phyloP scores from a whole-genome alignment of 2,888 invertebrate species.

The Trichopria drosophilae region DNA sequence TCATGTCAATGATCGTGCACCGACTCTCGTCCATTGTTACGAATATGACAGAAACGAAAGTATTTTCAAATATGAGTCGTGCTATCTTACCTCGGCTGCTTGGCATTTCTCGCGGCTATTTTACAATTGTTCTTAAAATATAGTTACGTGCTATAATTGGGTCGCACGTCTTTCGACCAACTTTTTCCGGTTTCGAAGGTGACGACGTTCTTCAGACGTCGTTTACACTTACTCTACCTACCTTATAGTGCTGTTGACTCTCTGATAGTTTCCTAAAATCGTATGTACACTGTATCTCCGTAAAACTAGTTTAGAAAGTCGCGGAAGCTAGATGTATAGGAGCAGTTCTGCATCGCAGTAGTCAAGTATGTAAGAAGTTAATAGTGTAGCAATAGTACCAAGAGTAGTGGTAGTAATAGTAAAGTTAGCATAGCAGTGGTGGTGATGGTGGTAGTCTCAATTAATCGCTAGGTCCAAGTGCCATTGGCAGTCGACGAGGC shows the following conservation, averaged over 20 bases:
- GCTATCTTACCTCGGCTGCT: constrained; percentile 30
- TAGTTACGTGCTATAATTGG: neutral
- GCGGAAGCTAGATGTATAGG: constrained; percentile 11
- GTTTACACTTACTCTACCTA: no score
- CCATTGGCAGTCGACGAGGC: constrained; percentile 7
- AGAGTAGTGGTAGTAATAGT: constrained; percentile 36
- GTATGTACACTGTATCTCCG: no score
- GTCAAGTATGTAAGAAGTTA: constrained; percentile 19
- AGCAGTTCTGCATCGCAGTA: constrained; percentile 11
- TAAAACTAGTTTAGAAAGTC: constrained; percentile 24
- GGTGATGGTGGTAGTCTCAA: constrained; percentile 42
- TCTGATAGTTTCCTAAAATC: no score
- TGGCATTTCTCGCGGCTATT: constrained; percentile 30
- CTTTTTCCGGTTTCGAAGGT: no score
- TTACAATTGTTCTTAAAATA: constrained; percentile 18
- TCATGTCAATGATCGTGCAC: constrained; percentile 14
- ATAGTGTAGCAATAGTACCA: constrained; percentile 32
- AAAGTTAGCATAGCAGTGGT: constrained; percentile 44
- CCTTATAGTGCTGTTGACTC: no score
- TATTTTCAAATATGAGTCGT: constrained; percentile 9
- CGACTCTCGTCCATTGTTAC: constrained; percentile 14
- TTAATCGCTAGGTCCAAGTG: constrained; percentile 16
- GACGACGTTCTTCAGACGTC: no score
- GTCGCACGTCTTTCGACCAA: no score
- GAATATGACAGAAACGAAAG: constrained; percentile 28